These are phyloP conservation scores for Agapetus fuscipes DNA, from an alignment of 2,888 invertebrate species.

Conservation along the genomic window DNA sequence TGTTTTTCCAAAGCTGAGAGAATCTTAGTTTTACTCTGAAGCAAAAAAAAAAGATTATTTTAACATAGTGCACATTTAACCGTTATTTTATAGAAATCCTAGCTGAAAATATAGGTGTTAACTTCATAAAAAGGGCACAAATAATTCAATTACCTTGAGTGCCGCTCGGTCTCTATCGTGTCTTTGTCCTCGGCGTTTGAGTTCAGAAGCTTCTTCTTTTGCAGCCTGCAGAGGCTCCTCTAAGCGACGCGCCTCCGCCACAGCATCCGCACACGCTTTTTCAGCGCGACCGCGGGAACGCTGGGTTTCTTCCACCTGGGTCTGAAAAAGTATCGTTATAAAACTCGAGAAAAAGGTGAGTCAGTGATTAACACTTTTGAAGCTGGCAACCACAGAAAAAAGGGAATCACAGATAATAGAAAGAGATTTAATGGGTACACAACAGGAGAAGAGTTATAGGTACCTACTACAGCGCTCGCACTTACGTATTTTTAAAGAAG, in stretches of 20 bases:
- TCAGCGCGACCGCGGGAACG: constrained; percentile 69
- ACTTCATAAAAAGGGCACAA: too few species aligned
- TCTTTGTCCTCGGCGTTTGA: constrained; percentile 68
- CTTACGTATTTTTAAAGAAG: too few species aligned
- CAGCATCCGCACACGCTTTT: constrained; percentile 54
- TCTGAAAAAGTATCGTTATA: too few species aligned
- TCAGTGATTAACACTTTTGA: too few species aligned
- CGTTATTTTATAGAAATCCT: neutral
- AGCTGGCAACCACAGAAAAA: too few species aligned
- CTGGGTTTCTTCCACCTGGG: constrained; percentile 64
- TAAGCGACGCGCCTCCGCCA: constrained; percentile 63
- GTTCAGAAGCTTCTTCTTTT: constrained; percentile 58
- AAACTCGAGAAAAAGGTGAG: neutral
- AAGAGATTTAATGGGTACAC: too few species aligned
- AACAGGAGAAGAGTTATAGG: too few species aligned
- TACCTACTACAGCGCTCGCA: too few species aligned
- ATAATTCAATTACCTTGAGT: constrained; percentile 52
- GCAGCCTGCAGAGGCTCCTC: constrained; percentile 64
- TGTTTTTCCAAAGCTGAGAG: constrained; percentile 42
- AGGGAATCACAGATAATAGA: too few species aligned
- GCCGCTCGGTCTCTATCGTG: constrained; percentile 79
- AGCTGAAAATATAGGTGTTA: neutral
- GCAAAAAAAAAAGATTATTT: constrained; percentile 2
- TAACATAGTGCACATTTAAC: neutral
- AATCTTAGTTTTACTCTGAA: constrained; percentile 47